These are phyloP conservation scores for Gari tellinella DNA, from an alignment of 2,888 invertebrate genomes.

Conservation along the genomic window DNA sequence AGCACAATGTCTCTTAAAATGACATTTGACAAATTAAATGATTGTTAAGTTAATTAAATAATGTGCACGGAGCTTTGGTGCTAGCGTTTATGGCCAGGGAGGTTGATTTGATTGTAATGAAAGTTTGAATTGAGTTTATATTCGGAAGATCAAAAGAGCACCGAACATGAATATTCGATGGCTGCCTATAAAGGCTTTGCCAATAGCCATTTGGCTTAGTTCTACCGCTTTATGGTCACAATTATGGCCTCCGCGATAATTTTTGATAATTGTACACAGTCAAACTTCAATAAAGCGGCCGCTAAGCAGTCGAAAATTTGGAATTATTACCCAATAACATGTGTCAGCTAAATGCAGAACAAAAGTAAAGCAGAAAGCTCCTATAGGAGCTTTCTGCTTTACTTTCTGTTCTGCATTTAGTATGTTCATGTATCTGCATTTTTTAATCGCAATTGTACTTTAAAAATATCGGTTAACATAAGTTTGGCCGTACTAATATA, in stretches of 20 bases:
- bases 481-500: no score
- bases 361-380: no score
- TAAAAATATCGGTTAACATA: no score
- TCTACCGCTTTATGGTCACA: constrained; percentile 14
- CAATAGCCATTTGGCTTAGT: constrained; percentile 23
- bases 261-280: constrained; percentile 50
- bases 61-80: constrained; percentile 7
- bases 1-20: background rate
- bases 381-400: no score
- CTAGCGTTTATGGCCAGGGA: constrained; percentile 18
- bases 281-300: no score
- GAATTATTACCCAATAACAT: no score
- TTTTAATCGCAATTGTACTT: no score
- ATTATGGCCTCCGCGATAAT: constrained; percentile 35
- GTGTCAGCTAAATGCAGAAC: no score
- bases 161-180: constrained; percentile 15
- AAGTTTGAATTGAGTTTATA: constrained; percentile 10
- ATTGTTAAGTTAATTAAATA: constrained; percentile 19
- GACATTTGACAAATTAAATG: constrained; percentile 6
- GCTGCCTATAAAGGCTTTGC: constrained; percentile 18
- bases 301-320: no score
- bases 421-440: no score
- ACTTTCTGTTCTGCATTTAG: no score
- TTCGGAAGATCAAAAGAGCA: constrained; percentile 24
- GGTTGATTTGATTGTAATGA: constrained; percentile 39